Evolutionary conservation across 2,888 invertebrate species (phyloP).

Genomic region (Eupithecia exiguata): DNA sequence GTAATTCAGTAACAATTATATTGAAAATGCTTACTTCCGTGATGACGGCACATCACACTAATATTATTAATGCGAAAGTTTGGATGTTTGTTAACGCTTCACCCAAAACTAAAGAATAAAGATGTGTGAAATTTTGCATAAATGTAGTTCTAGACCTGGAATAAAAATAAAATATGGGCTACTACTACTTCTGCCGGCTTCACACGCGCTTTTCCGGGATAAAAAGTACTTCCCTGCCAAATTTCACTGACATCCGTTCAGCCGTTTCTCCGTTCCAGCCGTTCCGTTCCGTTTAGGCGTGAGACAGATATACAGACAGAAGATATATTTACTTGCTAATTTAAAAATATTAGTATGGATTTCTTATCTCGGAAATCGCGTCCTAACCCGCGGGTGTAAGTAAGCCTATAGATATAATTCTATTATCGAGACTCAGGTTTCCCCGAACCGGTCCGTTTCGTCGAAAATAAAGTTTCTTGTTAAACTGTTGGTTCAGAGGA

Average conservation of each 20-base stretch:
- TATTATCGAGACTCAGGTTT: not conserved
- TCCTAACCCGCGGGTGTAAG: not conserved
- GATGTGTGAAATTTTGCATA: not conserved
- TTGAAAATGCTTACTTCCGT: not conserved
- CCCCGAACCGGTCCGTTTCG: constrained; percentile 17
- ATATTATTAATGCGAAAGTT: not conserved
- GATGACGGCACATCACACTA: not conserved
- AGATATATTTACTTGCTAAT: no score
- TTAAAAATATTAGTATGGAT: no score
- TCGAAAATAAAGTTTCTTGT: not conserved
- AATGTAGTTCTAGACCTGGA: no score
- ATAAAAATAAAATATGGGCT: no score
- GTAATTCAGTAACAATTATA: not conserved
- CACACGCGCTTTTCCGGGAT: no score
- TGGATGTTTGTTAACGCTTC: not conserved
- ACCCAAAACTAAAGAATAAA: not conserved
- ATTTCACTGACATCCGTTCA: no score
- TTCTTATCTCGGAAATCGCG: not conserved
- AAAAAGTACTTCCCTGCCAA: no score
- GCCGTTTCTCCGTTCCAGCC: no score
- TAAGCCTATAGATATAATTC: not conserved
- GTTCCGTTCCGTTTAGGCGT: no score
- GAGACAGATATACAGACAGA: no score
- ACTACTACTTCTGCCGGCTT: no score
- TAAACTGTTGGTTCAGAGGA: constrained; percentile 30